These are phyloP conservation scores for Philypnodon macrostomus DNA, from an alignment of 2,797 vertebrate genomes.

Conservation along the genomic window DNA sequence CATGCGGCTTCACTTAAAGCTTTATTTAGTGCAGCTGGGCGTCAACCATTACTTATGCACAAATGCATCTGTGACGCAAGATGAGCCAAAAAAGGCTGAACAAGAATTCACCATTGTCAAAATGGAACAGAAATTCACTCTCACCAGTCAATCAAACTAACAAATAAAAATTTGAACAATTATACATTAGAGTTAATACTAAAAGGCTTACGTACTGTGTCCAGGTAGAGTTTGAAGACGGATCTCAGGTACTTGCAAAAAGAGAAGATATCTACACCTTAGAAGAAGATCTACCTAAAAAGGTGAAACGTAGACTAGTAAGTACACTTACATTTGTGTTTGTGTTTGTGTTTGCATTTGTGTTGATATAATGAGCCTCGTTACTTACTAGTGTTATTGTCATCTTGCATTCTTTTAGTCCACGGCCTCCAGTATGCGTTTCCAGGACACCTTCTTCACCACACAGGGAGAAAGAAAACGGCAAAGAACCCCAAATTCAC, in stretches of 20 bases:
- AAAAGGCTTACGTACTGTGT: conserved; percentile 1
- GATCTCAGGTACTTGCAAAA: conserved; percentile 91
- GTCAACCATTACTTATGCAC: conserved; percentile 66
- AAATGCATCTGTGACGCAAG: conserved; percentile 63
- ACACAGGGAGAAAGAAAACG: conserved; percentile 90
- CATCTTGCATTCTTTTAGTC: conserved; percentile 74
- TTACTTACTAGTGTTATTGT: conserved; percentile 14
- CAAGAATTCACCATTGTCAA: conserved; percentile 47
- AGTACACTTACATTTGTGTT: conserved; percentile 70
- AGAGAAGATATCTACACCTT: conserved; percentile 94
- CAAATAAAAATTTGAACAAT: no score
- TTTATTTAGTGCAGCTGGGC: conserved; percentile 70
- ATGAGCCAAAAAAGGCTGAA: conserved; percentile 35
- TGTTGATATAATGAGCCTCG: no score
- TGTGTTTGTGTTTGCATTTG: no score
- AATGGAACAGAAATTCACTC: conserved; percentile 13
- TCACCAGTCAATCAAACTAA: no score
- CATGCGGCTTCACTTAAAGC: conserved; percentile 63
- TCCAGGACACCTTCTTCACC: conserved; percentile 90
- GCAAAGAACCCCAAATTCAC: conserved; percentile 88
- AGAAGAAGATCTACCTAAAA: conserved; percentile 95
- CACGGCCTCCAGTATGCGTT: conserved; percentile 94
- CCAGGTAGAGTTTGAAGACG: conserved; percentile 97
- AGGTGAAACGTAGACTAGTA: conserved; percentile 95
- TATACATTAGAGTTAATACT: no score